These are phyloP conservation scores for Sebastes cheni DNA, from an alignment of 2,797 vertebrate genomes.

Conservation along the genomic window DNA sequence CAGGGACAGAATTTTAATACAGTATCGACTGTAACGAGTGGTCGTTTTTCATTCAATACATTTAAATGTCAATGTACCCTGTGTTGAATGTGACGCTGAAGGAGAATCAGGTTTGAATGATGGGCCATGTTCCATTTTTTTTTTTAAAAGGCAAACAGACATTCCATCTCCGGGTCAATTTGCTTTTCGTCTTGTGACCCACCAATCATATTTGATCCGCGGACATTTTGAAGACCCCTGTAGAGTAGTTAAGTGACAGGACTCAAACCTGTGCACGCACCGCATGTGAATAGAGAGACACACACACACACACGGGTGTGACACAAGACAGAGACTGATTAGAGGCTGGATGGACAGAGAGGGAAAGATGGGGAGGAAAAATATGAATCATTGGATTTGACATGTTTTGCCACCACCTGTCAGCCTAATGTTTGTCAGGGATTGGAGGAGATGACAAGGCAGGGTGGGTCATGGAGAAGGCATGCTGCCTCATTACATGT, in stretches of 20 bases:
- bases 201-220: slow-evolving; percentile 40
- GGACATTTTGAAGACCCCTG: slow-evolving; percentile 37
- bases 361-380: slow-evolving; percentile 40
- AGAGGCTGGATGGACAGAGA: slow-evolving; percentile 36
- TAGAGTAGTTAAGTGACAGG: slow-evolving; percentile 43
- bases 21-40: not conserved
- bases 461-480: slow-evolving; percentile 37
- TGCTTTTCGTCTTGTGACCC: slow-evolving; percentile 35
- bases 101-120: slow-evolving; percentile 15
- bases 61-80: slow-evolving; percentile 23
- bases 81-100: slow-evolving; percentile 13
- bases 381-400: slow-evolving; percentile 66
- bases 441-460: slow-evolving; percentile 50
- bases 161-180: slow-evolving; percentile 25
- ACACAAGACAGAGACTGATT: slow-evolving; percentile 31
- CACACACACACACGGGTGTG: not conserved
- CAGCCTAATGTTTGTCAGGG: slow-evolving; percentile 49
- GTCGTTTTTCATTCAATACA: slow-evolving; percentile 1
- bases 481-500: slow-evolving; percentile 34
- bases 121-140: slow-evolving; percentile 1
- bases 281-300: not conserved
- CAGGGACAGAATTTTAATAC: not conserved
- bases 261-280: slow-evolving; percentile 20
- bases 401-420: slow-evolving; percentile 71
- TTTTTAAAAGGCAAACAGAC: slow-evolving; percentile 27